phyloP scores from a whole-genome alignment of 2,888 invertebrate species.

The Brachyptera putata region DNA sequence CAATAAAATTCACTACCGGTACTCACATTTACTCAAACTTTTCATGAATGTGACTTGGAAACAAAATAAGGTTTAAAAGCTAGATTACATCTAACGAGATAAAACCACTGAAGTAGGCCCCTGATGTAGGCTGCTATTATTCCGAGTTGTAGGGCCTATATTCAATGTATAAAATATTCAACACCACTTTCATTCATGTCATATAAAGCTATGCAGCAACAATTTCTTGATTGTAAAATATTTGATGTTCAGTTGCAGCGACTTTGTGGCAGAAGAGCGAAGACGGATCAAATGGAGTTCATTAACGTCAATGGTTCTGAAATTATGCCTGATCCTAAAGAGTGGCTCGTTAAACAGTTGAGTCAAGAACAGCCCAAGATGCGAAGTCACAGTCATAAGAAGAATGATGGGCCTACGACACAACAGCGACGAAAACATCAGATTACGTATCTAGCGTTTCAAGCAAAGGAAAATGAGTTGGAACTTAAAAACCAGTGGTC shows the following conservation, averaged over 20 bases:
- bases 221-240: too few relatives aligned
- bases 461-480: conserved; percentile 92
- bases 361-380: conserved; percentile 62
- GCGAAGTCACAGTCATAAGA: conserved; percentile 42
- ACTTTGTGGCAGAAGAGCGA: conserved; percentile 63
- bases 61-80: too few relatives aligned
- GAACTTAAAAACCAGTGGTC: conserved; percentile 95
- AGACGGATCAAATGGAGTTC: conserved; percentile 58
- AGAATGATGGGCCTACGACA: conserved; percentile 54
- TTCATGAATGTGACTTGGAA: neutral
- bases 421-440: conserved; percentile 86
- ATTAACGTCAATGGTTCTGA: conserved; percentile 80
- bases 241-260: conserved; percentile 57
- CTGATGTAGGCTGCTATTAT: too few relatives aligned
- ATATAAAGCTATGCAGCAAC: too few relatives aligned
- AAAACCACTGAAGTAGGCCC: too few relatives aligned
- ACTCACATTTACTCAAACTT: neutral
- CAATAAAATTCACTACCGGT: too few relatives aligned
- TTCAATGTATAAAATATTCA: too few relatives aligned
- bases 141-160: too few relatives aligned
- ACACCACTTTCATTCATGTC: too few relatives aligned
- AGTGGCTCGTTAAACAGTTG: conserved; percentile 76
- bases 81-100: too few relatives aligned
- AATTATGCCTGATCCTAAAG: conserved; percentile 71
- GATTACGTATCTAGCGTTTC: conserved; percentile 89